phyloP scores from a whole-genome alignment of 2,888 invertebrate species.

The Morpho helenor region DNA sequence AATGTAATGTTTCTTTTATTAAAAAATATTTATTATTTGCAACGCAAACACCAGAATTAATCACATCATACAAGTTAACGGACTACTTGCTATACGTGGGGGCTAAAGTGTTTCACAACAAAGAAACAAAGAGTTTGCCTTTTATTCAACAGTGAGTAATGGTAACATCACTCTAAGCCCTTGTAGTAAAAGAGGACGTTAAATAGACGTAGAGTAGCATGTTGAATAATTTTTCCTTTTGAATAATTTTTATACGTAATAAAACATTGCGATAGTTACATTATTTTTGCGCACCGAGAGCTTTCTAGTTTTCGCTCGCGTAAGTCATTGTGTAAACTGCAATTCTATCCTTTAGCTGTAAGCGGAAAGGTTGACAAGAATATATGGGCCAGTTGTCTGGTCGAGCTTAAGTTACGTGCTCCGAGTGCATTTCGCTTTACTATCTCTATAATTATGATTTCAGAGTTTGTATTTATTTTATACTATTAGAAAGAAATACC shows the following conservation, averaged over 20 bases:
- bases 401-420: conserved; percentile 47
- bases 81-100: conserved; percentile 14
- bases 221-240: conserved; percentile 14
- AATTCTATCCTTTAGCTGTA: conserved; percentile 15
- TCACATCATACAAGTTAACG: conserved; percentile 17
- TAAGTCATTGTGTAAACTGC: conserved; percentile 14
- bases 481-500: neutral
- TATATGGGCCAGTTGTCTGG: conserved; percentile 56
- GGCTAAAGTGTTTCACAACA: conserved; percentile 21
- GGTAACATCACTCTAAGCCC: conserved; percentile 23
- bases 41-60: conserved; percentile 11
- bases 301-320: conserved; percentile 6
- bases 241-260: conserved; percentile 12
- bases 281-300: conserved; percentile 6
- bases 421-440: conserved; percentile 22
- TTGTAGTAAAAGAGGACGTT: conserved; percentile 20
- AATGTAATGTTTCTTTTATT: too few relatives aligned
- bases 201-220: conserved; percentile 16
- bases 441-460: conserved; percentile 14
- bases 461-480: conserved; percentile 1
- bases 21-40: too few relatives aligned
- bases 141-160: conserved; percentile 25
- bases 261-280: conserved; percentile 15
- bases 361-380: conserved; percentile 40
- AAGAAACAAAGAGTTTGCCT: conserved; percentile 26